Conservation (phyloP, 2,797 vertebrate genomes). For the Lepilemur ruficaudatus region DNA sequence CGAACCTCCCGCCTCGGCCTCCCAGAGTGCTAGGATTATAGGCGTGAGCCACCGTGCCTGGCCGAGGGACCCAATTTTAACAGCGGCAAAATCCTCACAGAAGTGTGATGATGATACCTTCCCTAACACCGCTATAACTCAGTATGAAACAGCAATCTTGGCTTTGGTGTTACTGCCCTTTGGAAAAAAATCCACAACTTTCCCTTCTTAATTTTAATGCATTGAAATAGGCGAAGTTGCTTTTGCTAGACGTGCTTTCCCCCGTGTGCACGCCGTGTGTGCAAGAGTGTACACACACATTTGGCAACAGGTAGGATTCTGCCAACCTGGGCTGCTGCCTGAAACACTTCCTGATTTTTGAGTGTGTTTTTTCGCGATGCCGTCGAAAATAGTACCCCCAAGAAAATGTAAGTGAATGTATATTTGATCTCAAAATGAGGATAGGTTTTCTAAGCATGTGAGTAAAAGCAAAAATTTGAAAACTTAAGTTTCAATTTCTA, state of each 20-base stretch:
- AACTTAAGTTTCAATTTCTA: neutral
- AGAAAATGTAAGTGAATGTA: neutral
- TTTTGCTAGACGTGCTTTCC: neutral
- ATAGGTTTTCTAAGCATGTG: neutral
- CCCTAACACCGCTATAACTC: rapidly evolving
- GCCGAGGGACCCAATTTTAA: neutral
- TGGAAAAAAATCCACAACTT: neutral
- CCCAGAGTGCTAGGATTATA: too few relatives aligned
- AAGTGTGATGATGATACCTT: rapidly evolving
- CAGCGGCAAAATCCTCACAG: neutral
- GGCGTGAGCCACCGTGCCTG: too few relatives aligned
- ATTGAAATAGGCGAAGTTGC: neutral
- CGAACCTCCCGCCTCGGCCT: too few relatives aligned
- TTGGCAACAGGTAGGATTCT: too few relatives aligned
- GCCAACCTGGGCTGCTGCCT: neutral
- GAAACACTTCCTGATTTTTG: neutral
- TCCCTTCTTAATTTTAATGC: neutral
- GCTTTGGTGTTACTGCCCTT: neutral
- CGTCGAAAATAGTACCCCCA: neutral
- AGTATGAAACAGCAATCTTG: neutral
- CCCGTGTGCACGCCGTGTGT: rapidly evolving
- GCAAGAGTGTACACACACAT: rapidly evolving
- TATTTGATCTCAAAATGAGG: constrained; percentile 16
- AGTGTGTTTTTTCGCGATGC: neutral
- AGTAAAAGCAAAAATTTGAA: neutral